Base-by-base conservation (phyloP, 1,140 invertebrate genomes). In the Bombus picipes region DNA sequence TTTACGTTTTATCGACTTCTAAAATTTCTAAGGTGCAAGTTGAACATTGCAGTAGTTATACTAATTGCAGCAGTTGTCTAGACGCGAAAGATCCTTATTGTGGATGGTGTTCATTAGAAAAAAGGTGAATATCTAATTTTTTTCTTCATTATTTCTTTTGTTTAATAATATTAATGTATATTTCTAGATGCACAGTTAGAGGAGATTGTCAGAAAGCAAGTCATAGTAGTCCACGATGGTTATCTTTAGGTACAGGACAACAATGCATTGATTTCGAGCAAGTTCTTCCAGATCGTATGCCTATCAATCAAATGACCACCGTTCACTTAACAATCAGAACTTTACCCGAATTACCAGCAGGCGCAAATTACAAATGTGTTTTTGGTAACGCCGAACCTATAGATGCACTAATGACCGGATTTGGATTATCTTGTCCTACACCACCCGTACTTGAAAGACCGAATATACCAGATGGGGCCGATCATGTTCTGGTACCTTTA, bases 61-160 rank as follows among this genome's bases (percentile, higher is more conserved):
- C 96, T 5, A 98, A 98, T 88, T 99, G 99, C 95, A 98, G 97
- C 8, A 96, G 97, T 25, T 99, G 99, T 95, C 96, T 99, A 15
- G 98, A 98, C 92, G 98, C 98, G 0, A 97, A 97, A 91, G 99
- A 99, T 96, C 99, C 99, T 3, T 99, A 99, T 93, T 99, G 99
- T 95, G 99, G 99, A 22, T 99, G 99, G 99, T 99, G 99, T 95
- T 99, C 99, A 1, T 94, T 99, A 82, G 98, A 99, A 94, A 99
- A 99, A 95, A 96, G 97, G 97, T 98, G 94, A 95, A 86, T 91
- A 57, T 25, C 34, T 37, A 9, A 34, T 34, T 13, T 78, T 12
- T 28, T 59, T 8, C 5, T n/a, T 37, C 25, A 81, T 59, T 90
- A 37, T 68, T 84, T 32, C 76, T 92, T 89, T 79, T 78, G 70